These are phyloP conservation scores for Tenthredo mesomela DNA, from an alignment of 2,888 invertebrate species.

Conservation along the genomic window DNA sequence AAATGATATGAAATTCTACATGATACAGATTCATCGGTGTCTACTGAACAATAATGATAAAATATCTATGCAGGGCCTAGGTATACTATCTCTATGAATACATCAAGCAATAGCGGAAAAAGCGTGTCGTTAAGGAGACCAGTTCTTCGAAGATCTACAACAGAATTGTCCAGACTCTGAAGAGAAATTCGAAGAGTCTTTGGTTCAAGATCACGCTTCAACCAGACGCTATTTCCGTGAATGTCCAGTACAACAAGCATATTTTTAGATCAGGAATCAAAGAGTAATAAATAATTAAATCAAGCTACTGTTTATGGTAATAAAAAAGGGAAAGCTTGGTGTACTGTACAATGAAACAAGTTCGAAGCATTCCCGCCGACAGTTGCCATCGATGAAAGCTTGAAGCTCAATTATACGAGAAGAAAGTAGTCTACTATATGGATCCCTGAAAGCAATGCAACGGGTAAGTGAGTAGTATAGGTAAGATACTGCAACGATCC, in stretches of 20 bases:
- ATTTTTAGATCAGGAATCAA: background rate
- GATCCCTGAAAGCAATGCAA: conserved; percentile 54
- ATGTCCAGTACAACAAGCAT: conserved; percentile 39
- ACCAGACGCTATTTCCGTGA: conserved; percentile 17
- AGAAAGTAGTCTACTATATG: conserved; percentile 52
- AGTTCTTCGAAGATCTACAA: background rate
- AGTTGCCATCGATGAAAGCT: conserved; percentile 53
- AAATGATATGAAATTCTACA: background rate
- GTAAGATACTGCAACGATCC: conserved; percentile 52
- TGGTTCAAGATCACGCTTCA: background rate
- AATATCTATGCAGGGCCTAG: conserved; percentile 10
- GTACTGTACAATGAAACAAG: conserved; percentile 33
- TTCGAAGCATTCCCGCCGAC: conserved; percentile 52
- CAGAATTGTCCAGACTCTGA: conserved; percentile 6
- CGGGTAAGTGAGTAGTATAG: conserved; percentile 49
- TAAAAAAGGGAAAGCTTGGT: conserved; percentile 13
- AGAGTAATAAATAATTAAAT: background rate
- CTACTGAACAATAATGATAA: background rate
- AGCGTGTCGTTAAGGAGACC: background rate
- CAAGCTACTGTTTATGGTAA: background rate
- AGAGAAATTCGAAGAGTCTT: conserved; percentile 11
- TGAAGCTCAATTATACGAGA: conserved; percentile 52
- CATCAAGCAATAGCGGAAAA: conserved; percentile 32
- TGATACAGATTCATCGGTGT: background rate
- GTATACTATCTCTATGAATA: conserved; percentile 43